Base-by-base conservation (phyloP, 2,888 invertebrate species). In the Netelia virgata region DNA sequence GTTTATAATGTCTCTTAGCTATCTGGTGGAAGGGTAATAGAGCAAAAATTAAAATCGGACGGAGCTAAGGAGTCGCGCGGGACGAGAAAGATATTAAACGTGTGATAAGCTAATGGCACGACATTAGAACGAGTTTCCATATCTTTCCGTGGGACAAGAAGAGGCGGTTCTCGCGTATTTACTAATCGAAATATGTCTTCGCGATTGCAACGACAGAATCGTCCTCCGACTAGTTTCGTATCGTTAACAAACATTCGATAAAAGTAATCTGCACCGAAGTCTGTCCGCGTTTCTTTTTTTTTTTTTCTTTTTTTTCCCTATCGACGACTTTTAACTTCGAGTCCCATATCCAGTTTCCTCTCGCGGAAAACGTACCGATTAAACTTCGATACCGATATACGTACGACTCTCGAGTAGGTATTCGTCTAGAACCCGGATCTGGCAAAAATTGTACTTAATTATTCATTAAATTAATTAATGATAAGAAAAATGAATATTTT, bases 91-190 rank as follows among this genome's bases (percentile, higher is more conserved):
- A 59, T 16, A 76, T 76, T 59, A 9, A 47, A n/a, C 28, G 28
- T 28, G 28, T 14, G 76, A 76, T 68, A 68, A 55, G 57, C 57
- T 76, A 76, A 76, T 76, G 76, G 59, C 57, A 11, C 43, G 55
- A 1, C 41, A 36, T 57, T 57, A 8, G 36, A 75, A 53, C 64
- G 53, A 59, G 66, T 66, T 68, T 59, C 57, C 57, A 18, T 57
- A 43, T 57, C 20, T 36, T 53, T 36, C 3, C 8, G 14, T 36
- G 53, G 11, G n/a, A 28, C 14, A 8, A 43, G 18, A 66, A 14
- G 57, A 57, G 16, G 28, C 16, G 18, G 16, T 57, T 57, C 16
- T n/a, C 57, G 57, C 18, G 3, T 20, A 18, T 20, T 20, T 28
- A 14, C 10, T 50, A 14, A 20, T 55, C 53, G 53, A 50, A 55